Evolutionary conservation across 37 sponge, comb jelly and placozoan genomes (phyloP).

Genomic region (Spongilla lacustris): DNA sequence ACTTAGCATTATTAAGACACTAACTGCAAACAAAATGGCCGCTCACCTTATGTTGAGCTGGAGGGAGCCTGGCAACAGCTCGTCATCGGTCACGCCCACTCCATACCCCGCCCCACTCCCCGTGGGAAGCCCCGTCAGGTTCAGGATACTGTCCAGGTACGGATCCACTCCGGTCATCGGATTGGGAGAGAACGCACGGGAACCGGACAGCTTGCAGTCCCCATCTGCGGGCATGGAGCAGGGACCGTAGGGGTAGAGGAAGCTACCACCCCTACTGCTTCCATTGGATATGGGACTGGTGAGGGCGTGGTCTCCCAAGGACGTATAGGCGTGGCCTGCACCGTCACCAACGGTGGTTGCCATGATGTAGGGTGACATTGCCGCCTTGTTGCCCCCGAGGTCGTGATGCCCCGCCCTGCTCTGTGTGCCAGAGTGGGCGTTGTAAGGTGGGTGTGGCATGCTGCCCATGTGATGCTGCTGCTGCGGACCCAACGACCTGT

Average conservation of each 20-base stretch:
- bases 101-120: constrained; percentile 80
- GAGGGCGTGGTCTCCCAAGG: not conserved
- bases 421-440: not conserved
- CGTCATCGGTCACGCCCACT: constrained; percentile 73
- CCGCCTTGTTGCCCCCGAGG: not conserved
- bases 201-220: constrained; percentile 4
- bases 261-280: not conserved
- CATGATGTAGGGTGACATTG: not conserved
- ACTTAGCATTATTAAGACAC: too few relatives aligned
- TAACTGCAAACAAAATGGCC: too few relatives aligned
- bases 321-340: not conserved
- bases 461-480: not conserved
- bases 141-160: constrained; percentile 50
- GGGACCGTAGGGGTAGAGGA: constrained; percentile 30
- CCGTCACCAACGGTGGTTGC: not conserved
- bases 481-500: not conserved
- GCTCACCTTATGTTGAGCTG: constrained; percentile 26
- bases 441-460: not conserved
- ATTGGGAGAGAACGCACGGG: not conserved
- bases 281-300: not conserved
- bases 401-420: not conserved
- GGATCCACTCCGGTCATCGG: constrained; percentile 24
- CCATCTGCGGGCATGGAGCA: constrained; percentile 24
- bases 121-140: constrained; percentile 43
- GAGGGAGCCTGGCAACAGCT: constrained; percentile 13